A percentile compares a stretch with the other conserved stretches of the same genome.
Evolutionary conservation across 1,140 invertebrate species (phyloP).

Genomic region (Acromyrmex heyeri): DNA sequence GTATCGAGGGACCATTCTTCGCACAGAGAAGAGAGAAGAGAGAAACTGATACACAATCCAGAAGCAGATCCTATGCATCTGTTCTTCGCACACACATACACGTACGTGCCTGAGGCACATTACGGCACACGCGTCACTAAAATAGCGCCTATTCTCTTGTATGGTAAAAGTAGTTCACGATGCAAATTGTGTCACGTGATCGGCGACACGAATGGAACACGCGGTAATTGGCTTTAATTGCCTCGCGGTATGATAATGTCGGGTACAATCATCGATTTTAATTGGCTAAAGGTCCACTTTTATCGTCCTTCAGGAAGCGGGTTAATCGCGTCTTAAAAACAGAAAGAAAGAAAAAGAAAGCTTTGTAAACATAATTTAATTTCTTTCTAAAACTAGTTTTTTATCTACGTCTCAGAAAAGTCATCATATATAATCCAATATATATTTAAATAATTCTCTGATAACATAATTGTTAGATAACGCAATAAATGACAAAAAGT

Average conservation of each 20-base stretch:
- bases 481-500: neutral
- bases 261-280: conserved; percentile 70
- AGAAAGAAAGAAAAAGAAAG: neutral
- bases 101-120: neutral
- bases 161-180: conserved; percentile 73
- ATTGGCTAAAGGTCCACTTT: conserved; percentile 60
- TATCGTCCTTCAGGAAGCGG: conserved; percentile 43
- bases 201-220: conserved; percentile 68
- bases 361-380: conserved; percentile 28
- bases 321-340: conserved; percentile 47
- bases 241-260: conserved; percentile 49
- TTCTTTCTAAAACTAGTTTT: conserved; percentile 7
- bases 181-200: conserved; percentile 73
- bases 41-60: conserved; percentile 17
- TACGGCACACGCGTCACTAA: conserved; percentile 32
- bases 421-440: neutral
- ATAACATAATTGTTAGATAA: neutral
- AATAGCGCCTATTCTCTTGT: conserved; percentile 54
- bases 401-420: neutral
- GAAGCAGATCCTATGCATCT: conserved; percentile 32
- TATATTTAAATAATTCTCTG: neutral
- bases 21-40: neutral
- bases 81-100: neutral
- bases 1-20: conserved; percentile 40
- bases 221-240: conserved; percentile 77